Conservation (phyloP, 2,888 invertebrate genomes). For the Heliconius ethilla region DNA sequence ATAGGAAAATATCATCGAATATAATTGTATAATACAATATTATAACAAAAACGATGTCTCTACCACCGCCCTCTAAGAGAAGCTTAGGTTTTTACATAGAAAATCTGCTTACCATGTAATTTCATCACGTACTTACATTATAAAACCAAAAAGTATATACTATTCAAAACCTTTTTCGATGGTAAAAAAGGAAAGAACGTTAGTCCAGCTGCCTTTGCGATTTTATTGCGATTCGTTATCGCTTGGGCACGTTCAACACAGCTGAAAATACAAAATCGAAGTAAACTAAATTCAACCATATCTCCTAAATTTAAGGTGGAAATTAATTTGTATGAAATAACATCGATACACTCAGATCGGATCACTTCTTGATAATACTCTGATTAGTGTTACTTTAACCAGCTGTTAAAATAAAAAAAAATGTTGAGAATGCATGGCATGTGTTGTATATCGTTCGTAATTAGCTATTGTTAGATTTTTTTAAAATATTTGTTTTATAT, state of each 20-base stretch:
- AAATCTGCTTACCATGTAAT: neutral
- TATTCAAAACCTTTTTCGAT: slow-evolving; percentile 53
- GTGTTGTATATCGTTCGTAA: slow-evolving; percentile 13
- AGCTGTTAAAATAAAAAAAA: slow-evolving; percentile 41
- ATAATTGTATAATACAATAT: too few relatives aligned
- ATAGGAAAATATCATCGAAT: too few relatives aligned
- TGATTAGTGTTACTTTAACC: slow-evolving; percentile 47
- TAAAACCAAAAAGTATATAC: slow-evolving; percentile 21
- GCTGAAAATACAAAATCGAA: slow-evolving; percentile 46
- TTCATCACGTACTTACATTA: slow-evolving; percentile 23
- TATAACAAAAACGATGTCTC: too few relatives aligned
- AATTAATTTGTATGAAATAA: slow-evolving; percentile 24
- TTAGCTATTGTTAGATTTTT: slow-evolving; percentile 7
- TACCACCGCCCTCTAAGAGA: neutral
- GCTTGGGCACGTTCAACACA: slow-evolving; percentile 45
- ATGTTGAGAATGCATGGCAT: slow-evolving; percentile 17
- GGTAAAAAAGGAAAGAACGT: slow-evolving; percentile 54
- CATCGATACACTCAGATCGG: slow-evolving; percentile 34
- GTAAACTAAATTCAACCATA: slow-evolving; percentile 21
- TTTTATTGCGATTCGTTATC: slow-evolving; percentile 57
- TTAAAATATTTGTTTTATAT: neutral
- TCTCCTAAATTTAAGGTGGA: neutral
- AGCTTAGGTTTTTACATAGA: neutral
- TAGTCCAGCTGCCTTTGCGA: slow-evolving; percentile 64
- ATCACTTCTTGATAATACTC: slow-evolving; percentile 43